phyloP scores from a whole-genome alignment of 2,797 vertebrate genomes.

The Nannoperca obscura region DNA sequence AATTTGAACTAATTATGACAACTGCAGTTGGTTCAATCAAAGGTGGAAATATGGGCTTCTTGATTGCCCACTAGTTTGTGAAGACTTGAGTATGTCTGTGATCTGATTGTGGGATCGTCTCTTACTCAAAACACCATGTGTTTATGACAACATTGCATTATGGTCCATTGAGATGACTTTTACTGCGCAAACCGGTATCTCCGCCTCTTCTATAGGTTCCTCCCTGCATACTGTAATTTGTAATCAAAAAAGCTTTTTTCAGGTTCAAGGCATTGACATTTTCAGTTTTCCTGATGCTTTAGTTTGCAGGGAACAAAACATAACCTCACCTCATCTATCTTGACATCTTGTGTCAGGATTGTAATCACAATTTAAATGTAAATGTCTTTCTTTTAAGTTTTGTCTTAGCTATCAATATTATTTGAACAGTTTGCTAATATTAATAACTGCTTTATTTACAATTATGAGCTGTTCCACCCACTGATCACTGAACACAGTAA shows the following conservation, averaged over 20 bases:
- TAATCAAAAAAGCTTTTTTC: not conserved
- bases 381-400: not conserved
- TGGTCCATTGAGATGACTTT: not conserved
- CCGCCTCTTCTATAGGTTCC: not conserved
- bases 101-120: not conserved
- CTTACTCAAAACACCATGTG: not conserved
- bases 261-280: not conserved
- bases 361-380: not conserved
- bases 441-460: not conserved
- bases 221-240: not conserved
- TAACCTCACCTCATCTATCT: not conserved
- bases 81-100: not conserved
- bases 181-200: not conserved
- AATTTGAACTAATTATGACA: not conserved
- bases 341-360: not conserved
- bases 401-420: not conserved
- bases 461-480: not conserved
- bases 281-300: not conserved
- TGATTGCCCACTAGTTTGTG: not conserved
- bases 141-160: not conserved
- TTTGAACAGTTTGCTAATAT: not conserved
- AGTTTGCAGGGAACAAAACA: not conserved
- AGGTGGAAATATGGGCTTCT: not conserved
- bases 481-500: not conserved
- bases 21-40: not conserved